Base-by-base conservation (phyloP, 2,797 vertebrate species). In the Pangasius krempfi region DNA sequence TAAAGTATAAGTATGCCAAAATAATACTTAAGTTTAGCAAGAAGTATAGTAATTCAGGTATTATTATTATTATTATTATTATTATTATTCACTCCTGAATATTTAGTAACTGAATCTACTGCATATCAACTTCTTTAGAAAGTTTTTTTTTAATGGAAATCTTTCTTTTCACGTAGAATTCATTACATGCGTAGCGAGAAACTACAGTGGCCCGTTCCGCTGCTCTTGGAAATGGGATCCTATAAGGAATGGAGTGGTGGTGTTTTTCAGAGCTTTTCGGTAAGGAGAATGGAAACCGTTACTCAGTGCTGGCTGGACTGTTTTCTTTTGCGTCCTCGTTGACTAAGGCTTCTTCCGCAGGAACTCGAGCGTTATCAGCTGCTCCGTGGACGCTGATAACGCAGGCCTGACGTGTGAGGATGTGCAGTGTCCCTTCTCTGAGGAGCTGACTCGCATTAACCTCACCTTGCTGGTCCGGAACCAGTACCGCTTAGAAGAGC, bases 161-260 rank as follows among this genome's bases (percentile, higher is more conserved):
- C 16, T 30, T 79, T 33, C 12, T 47, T 64, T 64, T 9, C 2
- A 14, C 90, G 25, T 72, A 95, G 95, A 93, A 90, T 88, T 94
- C 89, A 93, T 96, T 84, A 91, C 92, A 66, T 96, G 96, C 83
- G 90, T 90, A 3, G 93, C 94, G 0, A 90, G 76, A 1, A 96
- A 96, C 92, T 96, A 96, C 70, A 93, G 86, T 14, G 95, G 96
- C 37, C 87, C 90, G 2, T 96, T 96, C 89, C 89, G 92, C 89
- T 96, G 96, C 90, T 85, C 75, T 66, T 96, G 96, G 96, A 94
- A 66, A 33, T 92, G 91, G 91, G 52, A 90, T 83, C 75, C 68
- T 40, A 37, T 85, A 40, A 72, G 91, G 33, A 89, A 90, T 2
- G 94, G 94, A 1, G 44, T 88, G 0, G 94, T 96, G 89, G 91